These are phyloP conservation scores for Pseudeuparius sepicola DNA, from an alignment of 2,888 invertebrate genomes.

Conservation along the genomic window DNA sequence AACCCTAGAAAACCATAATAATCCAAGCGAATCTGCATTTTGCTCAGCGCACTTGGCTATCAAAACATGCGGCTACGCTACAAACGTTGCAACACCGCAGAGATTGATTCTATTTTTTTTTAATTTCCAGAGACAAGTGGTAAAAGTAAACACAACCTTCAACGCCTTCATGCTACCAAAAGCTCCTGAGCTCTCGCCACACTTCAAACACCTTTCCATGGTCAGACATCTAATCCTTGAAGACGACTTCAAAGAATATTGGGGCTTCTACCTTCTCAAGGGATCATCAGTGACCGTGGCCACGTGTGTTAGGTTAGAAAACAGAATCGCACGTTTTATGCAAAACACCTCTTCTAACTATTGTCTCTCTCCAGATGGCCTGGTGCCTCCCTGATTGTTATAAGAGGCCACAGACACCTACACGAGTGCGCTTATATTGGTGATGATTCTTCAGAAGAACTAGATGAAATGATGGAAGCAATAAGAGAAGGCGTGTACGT, in stretches of 20 bases:
- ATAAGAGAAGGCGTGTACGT: constrained; percentile 31
- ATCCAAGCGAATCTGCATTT: no score
- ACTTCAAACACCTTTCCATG: constrained; percentile 56
- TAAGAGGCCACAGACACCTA: constrained; percentile 65
- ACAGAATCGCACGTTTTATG: no score
- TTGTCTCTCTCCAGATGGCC: constrained; percentile 48
- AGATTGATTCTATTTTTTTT: constrained; percentile 2
- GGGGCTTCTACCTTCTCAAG: constrained; percentile 69
- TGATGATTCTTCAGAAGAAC: constrained; percentile 67
- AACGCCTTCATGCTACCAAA: constrained; percentile 63
- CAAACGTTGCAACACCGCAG: neutral
- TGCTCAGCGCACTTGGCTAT: no score
- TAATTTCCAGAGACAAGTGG: constrained; percentile 51
- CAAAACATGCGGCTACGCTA: no score
- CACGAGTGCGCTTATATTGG: constrained; percentile 75
- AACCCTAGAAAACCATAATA: no score
- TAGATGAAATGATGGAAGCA: constrained; percentile 47
- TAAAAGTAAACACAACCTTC: constrained; percentile 62
- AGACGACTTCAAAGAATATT: constrained; percentile 74
- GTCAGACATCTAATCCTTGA: constrained; percentile 57
- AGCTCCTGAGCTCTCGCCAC: constrained; percentile 47
- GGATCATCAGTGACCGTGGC: constrained; percentile 67
- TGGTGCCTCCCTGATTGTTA: constrained; percentile 66
- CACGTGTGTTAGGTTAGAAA: constrained; percentile 59
- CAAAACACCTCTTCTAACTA: neutral